Evolutionary conservation across 1,140 invertebrate genomes (phyloP), one percentile per base, ranked within the genome.

Genomic region (Drosophila subobscura): DNA sequence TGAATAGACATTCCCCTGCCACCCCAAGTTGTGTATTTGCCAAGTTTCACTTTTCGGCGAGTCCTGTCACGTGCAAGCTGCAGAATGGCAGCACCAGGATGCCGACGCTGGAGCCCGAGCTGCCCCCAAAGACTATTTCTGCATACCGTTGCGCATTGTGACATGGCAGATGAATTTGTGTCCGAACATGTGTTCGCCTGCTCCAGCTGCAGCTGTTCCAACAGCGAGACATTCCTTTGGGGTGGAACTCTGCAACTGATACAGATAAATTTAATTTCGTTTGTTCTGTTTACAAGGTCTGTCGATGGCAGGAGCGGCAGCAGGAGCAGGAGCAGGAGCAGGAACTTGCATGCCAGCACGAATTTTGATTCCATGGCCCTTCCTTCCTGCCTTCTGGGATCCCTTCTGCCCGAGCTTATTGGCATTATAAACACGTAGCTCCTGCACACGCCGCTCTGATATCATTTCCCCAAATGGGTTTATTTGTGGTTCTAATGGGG

Each of bases 131-230:
- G 64, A 22, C 16, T 66, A 85, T 65, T 86, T 86, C 81, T 88
- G 83, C 81, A 88, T 86, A 81, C 83, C 77, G 78, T 86, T 86
- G 81, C 80, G 80, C 83, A 86, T 83, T 88, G 84, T 88, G 83
- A 88, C 83, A 88, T 79, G 84, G 60, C 84, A 88, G 88, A 90
- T 90, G 88, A 90, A 90, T 90, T 90, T 88, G 83, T 90, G 83
- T 90, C 59, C 70, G 68, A 90, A 89, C 79, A 90, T 84, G 79
- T 88, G 84, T 88, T 88, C 64, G 37, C 0, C 16, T 20, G 49
- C 65, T 67, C 29, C 70, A 27, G 52, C 66, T 72, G 75, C 84
- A 88, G 83, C 83, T 86, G 83, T 67, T 70, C 52, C 47, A 20
- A 1, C 16, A 20, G 33, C 33, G 3, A 12, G 10, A 27, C 14